Evolutionary conservation across 2,888 invertebrate genomes (phyloP).

Genomic region (Magallana nippona): DNA sequence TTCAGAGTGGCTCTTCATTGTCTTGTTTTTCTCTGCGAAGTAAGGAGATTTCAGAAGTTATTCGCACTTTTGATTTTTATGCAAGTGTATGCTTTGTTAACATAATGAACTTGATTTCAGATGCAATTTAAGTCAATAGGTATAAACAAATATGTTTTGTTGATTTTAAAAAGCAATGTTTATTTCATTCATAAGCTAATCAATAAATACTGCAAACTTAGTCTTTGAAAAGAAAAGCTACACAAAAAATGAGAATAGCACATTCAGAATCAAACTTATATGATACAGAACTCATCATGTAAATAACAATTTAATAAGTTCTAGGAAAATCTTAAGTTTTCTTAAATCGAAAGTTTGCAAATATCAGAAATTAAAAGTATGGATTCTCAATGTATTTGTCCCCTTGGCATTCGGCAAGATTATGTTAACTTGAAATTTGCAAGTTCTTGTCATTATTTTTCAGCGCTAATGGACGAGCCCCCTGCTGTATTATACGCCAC

Average conservation of each 20-base stretch:
- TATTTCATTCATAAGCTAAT: neutral
- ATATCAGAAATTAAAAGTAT: too few relatives aligned
- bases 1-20: neutral
- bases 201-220: neutral
- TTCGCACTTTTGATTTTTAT: neutral
- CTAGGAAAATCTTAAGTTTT: too few relatives aligned
- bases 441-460: neutral
- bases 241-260: too few relatives aligned
- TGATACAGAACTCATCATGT: too few relatives aligned
- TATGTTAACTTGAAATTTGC: neutral
- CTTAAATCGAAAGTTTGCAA: too few relatives aligned
- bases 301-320: too few relatives aligned
- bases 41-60: neutral
- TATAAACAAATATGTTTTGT: neutral
- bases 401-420: too few relatives aligned
- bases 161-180: neutral
- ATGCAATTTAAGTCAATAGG: neutral
- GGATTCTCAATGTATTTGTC: too few relatives aligned
- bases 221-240: neutral
- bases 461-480: neutral
- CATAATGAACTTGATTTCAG: neutral
- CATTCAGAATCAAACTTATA: too few relatives aligned
- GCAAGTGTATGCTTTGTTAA: neutral
- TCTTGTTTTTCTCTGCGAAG: neutral
- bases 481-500: neutral